Base-by-base conservation (phyloP, 2,888 invertebrate genomes). In the Epirrita christyi region DNA sequence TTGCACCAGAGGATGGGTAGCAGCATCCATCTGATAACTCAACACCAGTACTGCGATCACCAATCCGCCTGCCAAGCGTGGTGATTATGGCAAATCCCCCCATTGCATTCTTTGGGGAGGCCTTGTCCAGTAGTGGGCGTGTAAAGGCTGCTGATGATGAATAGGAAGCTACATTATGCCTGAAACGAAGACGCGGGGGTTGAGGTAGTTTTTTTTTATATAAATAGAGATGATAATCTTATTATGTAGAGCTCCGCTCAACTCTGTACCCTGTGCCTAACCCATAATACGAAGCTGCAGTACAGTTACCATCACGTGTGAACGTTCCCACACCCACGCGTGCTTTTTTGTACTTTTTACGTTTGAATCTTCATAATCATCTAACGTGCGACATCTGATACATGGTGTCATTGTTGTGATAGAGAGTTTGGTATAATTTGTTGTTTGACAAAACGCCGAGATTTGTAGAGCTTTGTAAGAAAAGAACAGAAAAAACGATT, bases 241-340 rank as follows among this genome's bases (percentile, higher is more conserved):
- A 3, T 21, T 21, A 21, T 4, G 21, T 21, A 21, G 21, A 21
- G 21, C 21, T 69, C 59, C 66, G 68, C 70, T 70, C 38, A 27
- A 60, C 37, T 28, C 46, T 51, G 45, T 59, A 55, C 28, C 55
- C 61, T 46, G 65, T 61, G 51, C 59, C 71, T 64, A 63, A 69
- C 65, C 67, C 63, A 67, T 70, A 69, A 65, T 48, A 76, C 68
- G 66, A 54, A 43, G 49, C 75, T 76, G 78, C 74, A 74, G 75
- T 78, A 84, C 83, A 78, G 84, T 81, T 83, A 80, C 74, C 68
- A 75, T 76, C 88, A 91, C 88, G 89, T 92, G 92, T 90, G 92
- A 92, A 92, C 83, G 75, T 92, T 92, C 92, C 83, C 92, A 92
- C 87, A 89, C 92, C 90, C 92, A 92, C 91, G 91, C 79, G 80